A percentile compares a stretch with the other conserved stretches of the same genome.
These are phyloP conservation scores for Eurytoma adleriae DNA, from an alignment of 2,888 invertebrate species.

Conservation along the genomic window DNA sequence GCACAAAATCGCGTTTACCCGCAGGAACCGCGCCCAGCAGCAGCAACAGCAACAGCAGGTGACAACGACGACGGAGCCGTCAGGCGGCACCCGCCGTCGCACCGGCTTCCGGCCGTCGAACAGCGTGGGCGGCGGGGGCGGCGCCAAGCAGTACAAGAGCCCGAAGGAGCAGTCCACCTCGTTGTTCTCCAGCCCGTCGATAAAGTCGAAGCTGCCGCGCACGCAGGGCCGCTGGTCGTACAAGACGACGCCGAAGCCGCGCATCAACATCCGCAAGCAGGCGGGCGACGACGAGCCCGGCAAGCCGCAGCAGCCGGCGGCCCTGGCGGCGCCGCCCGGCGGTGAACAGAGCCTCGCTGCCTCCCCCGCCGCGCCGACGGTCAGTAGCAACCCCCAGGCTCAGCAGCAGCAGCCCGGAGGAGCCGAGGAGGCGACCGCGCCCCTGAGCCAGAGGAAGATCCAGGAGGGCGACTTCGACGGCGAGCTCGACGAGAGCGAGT, in stretches of 20 bases:
- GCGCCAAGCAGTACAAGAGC: constrained; percentile 69
- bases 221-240: constrained; percentile 93
- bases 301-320: constrained; percentile 46
- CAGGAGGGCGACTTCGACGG: constrained; percentile 70
- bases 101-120: constrained; percentile 84
- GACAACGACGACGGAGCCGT: constrained; percentile 47
- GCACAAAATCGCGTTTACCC: constrained; percentile 15
- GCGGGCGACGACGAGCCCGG: constrained; percentile 71
- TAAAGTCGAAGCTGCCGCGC: constrained; percentile 89
- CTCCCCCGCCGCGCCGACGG: background rate
- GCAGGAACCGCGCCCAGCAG: constrained; percentile 64
- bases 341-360: background rate
- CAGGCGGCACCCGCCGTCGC: constrained; percentile 73
- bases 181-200: constrained; percentile 79
- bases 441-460: constrained; percentile 65
- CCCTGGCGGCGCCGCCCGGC: background rate
- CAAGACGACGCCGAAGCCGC: constrained; percentile 91
- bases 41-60: constrained; percentile 65
- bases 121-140: constrained; percentile 72
- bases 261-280: constrained; percentile 87
- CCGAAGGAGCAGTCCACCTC: constrained; percentile 31
- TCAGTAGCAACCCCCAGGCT: constrained; percentile 52
- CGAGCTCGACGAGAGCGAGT: constrained; percentile 86
- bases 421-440: constrained; percentile 70
- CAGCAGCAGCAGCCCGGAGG: constrained; percentile 75